Evolutionary conservation across 2,797 vertebrate species (phyloP).

Genomic region (Apogon hyalosoma): DNA sequence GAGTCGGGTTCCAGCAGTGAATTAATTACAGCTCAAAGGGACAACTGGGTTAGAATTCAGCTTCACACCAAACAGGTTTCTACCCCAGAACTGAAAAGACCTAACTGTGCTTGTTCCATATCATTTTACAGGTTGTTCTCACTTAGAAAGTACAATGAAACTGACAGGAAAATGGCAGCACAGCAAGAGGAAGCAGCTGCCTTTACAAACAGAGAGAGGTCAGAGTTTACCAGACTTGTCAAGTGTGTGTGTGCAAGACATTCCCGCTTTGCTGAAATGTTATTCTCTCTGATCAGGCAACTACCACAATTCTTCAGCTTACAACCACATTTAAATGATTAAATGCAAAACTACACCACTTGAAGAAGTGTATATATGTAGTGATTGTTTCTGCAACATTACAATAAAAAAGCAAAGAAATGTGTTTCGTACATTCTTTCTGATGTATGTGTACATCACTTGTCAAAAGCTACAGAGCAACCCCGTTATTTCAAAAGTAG

Average conservation of each 20-base stretch:
- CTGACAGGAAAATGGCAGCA: constrained; percentile 18
- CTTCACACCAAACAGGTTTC: constrained; percentile 57
- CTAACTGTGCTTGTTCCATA: constrained; percentile 18
- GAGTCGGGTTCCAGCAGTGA: constrained; percentile 45
- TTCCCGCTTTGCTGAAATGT: background rate
- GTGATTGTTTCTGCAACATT: background rate
- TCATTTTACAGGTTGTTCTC: constrained; percentile 57
- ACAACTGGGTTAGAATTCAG: constrained; percentile 21
- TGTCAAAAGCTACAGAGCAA: no score
- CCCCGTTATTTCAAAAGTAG: no score
- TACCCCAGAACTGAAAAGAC: constrained; percentile 22
- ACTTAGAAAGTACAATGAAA: constrained; percentile 18
- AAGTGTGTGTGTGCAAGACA: constrained; percentile 36
- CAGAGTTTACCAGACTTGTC: constrained; percentile 41
- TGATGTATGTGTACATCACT: no score
- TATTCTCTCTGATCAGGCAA: background rate
- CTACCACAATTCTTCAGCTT: background rate
- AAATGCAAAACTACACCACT: constrained; percentile 1
- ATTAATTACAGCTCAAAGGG: constrained; percentile 10
- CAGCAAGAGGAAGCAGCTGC: constrained; percentile 27
- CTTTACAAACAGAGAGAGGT: constrained; percentile 20
- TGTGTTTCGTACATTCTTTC: background rate
- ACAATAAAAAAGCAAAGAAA: background rate
- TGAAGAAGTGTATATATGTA: background rate
- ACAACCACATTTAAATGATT: background rate